These are phyloP conservation scores for Apis cerana DNA, from an alignment of 1,140 invertebrate species.

Conservation along the genomic window DNA sequence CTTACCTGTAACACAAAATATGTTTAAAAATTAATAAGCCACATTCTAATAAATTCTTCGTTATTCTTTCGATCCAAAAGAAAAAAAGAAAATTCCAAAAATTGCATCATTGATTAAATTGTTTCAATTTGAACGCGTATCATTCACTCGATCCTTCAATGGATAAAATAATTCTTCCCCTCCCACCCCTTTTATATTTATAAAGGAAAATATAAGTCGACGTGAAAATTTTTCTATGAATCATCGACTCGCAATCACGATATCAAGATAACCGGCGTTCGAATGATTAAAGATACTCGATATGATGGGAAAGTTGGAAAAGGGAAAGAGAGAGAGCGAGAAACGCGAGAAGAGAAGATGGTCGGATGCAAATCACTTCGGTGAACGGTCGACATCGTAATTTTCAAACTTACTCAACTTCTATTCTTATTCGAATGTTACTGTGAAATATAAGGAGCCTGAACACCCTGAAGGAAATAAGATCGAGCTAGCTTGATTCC, in stretches of 20 bases:
- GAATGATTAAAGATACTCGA: no score
- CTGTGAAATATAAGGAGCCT: conserved; percentile 32
- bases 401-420: conserved; percentile 50
- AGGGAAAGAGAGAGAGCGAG: not conserved
- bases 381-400: conserved; percentile 35
- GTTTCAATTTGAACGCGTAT: no score
- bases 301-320: not conserved
- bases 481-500: not conserved
- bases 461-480: conserved; percentile 33
- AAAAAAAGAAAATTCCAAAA: no score
- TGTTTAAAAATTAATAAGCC: not conserved
- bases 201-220: no score
- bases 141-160: no score
- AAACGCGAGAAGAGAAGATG: conserved; percentile 4
- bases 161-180: no score
- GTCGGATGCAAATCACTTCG: conserved; percentile 39
- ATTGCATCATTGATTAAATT: no score
- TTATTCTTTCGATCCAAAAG: not conserved
- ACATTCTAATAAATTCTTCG: not conserved
- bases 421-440: conserved; percentile 53
- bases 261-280: no score
- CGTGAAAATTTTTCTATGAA: no score
- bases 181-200: no score
- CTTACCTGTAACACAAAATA: not conserved
- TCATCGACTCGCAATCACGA: no score